phyloP scores from a whole-genome alignment of 2,888 invertebrate species.

The Papilio protenor region DNA sequence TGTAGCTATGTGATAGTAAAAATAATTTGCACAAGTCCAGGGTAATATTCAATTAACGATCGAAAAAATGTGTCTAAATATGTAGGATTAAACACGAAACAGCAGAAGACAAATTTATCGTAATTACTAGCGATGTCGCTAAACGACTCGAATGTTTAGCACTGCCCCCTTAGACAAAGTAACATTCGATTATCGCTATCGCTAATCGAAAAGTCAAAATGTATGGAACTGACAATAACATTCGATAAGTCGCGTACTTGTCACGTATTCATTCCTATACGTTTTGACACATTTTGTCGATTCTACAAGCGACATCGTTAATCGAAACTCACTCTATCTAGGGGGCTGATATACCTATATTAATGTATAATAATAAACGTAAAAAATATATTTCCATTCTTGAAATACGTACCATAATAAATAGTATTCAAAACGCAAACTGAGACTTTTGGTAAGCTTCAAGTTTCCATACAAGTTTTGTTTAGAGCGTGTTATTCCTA shows the following conservation, averaged over 20 bases:
- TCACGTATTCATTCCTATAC: too few species aligned
- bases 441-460: background rate
- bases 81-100: background rate
- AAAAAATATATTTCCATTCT: background rate
- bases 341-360: background rate
- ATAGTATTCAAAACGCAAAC: background rate
- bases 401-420: too few species aligned
- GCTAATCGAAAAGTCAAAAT: too few species aligned
- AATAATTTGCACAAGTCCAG: background rate
- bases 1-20: background rate
- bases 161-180: too few species aligned
- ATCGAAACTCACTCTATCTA: too few species aligned
- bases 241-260: too few species aligned
- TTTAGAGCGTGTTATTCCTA: slow-evolving; percentile 49
- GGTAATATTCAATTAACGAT: too few species aligned
- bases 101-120: background rate
- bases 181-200: too few species aligned
- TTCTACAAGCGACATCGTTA: too few species aligned
- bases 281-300: too few species aligned
- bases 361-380: background rate
- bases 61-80: background rate
- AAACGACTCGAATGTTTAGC: background rate
- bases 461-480: slow-evolving; percentile 8
- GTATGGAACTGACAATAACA: too few species aligned
- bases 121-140: background rate